Conservation (phyloP, 2,888 invertebrate species). For the Phyto melanocephala region DNA sequence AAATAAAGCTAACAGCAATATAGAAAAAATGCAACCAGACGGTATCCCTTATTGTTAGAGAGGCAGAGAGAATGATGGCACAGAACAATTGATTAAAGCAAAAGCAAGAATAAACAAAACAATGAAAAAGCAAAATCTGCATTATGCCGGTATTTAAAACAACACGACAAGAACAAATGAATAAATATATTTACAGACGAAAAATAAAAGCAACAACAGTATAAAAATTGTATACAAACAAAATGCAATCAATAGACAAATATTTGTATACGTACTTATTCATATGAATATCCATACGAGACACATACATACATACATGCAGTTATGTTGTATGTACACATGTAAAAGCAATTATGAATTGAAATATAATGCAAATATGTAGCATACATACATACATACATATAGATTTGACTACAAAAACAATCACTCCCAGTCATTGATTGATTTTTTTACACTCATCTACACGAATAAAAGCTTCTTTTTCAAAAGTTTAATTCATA, state of each 20-base stretch:
- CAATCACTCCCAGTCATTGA: neutral
- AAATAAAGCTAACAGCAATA: no score
- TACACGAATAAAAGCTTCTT: neutral
- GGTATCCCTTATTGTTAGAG: no score
- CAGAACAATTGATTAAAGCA: neutral
- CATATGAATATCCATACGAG: no score
- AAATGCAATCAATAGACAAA: conserved; percentile 28
- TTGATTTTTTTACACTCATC: neutral
- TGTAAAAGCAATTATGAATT: no score
- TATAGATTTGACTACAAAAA: neutral
- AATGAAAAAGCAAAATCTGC: neutral
- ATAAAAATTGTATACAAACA: neutral
- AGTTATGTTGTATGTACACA: no score
- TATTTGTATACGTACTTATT: neutral
- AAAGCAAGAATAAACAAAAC: neutral
- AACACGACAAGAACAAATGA: neutral
- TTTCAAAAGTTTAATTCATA: neutral
- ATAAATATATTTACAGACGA: neutral
- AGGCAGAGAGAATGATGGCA: neutral
- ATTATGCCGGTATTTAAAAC: conserved; percentile 37
- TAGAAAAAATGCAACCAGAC: no score
- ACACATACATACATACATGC: neutral
- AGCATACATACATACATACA: neutral
- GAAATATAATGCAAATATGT: neutral
- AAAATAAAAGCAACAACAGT: neutral